Conservation (phyloP, 2,888 invertebrate species). For the Orthosia gothica region DNA sequence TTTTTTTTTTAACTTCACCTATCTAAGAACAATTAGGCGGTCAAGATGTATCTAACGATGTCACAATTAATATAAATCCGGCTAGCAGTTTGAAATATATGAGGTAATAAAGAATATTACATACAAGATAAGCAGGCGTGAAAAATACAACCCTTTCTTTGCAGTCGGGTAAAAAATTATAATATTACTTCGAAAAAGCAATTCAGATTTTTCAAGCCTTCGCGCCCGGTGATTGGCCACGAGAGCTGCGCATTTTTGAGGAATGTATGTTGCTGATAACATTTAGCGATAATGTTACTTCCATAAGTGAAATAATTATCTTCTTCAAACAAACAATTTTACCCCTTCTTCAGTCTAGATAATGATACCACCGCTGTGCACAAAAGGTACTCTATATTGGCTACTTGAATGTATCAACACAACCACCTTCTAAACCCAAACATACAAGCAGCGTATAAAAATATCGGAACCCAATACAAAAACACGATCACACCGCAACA, state of each 20-base stretch:
- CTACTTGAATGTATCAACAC: not conserved
- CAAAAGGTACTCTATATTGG: not conserved
- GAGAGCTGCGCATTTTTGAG: not conserved
- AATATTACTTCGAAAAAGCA: not conserved
- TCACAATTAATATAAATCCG: too few relatives aligned
- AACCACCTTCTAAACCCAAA: slow-evolving; percentile 17
- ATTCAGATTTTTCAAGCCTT: not conserved
- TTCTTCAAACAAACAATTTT: not conserved
- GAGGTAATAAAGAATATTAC: too few relatives aligned
- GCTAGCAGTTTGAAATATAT: too few relatives aligned
- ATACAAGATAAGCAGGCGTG: too few relatives aligned
- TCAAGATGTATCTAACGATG: too few relatives aligned
- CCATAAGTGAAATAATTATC: not conserved
- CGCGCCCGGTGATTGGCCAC: not conserved
- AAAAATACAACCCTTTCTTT: too few relatives aligned
- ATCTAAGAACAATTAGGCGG: too few relatives aligned
- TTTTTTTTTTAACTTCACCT: too few relatives aligned
- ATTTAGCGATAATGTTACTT: not conserved
- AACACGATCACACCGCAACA: slow-evolving; percentile 25
- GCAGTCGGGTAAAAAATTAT: too few relatives aligned
- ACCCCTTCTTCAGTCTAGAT: too few relatives aligned
- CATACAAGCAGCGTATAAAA: slow-evolving; percentile 15
- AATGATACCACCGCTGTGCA: not conserved
- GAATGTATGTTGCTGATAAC: not conserved
- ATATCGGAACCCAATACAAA: slow-evolving; percentile 1